These are phyloP conservation scores for Mandrillus leucophaeus DNA, from an alignment of 2,113 vertebrate genomes.

Conservation along the genomic window DNA sequence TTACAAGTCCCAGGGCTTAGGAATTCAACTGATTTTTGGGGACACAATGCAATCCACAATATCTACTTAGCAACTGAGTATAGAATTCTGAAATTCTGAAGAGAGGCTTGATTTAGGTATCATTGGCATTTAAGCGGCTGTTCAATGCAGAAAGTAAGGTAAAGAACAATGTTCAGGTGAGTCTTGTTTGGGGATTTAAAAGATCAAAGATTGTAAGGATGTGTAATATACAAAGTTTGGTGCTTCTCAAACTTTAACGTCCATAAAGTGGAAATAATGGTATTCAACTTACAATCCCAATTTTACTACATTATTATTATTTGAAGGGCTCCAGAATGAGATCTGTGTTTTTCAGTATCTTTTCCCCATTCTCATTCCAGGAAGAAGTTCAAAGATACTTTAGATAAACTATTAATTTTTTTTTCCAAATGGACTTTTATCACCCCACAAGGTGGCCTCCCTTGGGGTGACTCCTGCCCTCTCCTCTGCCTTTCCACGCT, in stretches of 20 bases:
- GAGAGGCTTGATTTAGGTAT: background rate
- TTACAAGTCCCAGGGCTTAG: background rate
- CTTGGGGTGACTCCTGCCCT: rapidly evolving
- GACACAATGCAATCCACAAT: background rate
- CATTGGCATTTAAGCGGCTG: too few relatives aligned
- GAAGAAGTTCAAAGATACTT: background rate
- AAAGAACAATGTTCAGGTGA: background rate
- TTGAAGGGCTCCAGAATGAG: background rate
- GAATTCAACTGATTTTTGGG: background rate
- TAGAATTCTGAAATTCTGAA: background rate
- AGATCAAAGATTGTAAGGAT: background rate
- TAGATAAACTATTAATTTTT: background rate
- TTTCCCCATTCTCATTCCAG: background rate
- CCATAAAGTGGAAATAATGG: background rate
- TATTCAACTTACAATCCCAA: background rate
- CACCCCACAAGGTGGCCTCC: rapidly evolving
- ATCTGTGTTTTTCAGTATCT: background rate
- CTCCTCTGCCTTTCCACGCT: rapidly evolving
- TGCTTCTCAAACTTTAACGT: background rate
- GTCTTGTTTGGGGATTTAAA: background rate
- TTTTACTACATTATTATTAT: background rate
- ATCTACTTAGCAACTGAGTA: background rate
- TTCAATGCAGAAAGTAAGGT: background rate
- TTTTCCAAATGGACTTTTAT: background rate
- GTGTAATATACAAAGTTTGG: background rate